These are phyloP conservation scores for Vanacampus margaritifer DNA, from an alignment of 2,113 vertebrate genomes.

Conservation along the genomic window DNA sequence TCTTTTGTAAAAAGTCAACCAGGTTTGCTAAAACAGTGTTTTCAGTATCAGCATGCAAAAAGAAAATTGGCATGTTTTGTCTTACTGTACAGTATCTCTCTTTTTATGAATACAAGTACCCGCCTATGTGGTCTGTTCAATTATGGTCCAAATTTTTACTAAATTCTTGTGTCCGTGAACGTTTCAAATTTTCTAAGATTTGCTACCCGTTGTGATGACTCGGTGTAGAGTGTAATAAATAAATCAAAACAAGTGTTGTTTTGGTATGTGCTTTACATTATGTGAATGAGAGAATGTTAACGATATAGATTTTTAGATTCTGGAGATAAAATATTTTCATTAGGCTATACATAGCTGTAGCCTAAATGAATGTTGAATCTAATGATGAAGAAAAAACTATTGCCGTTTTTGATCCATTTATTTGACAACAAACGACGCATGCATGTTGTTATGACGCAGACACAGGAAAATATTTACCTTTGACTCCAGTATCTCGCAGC, in stretches of 20 bases:
- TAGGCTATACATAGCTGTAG: neutral
- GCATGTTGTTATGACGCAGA: neutral
- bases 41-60: neutral
- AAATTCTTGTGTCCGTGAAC: too few species aligned
- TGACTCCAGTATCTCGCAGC: conserved; percentile 80
- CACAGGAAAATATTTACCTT: conserved; percentile 70
- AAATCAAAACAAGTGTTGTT: neutral
- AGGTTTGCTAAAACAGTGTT: neutral
- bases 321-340: neutral
- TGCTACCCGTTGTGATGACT: too few species aligned
- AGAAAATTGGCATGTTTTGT: neutral
- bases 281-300: neutral
- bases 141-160: too few species aligned
- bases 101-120: neutral
- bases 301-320: neutral
- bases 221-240: too few species aligned
- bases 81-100: neutral
- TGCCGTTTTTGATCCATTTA: neutral
- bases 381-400: neutral
- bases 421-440: neutral
- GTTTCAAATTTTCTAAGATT: too few species aligned
- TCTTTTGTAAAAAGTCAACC: neutral
- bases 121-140: neutral
- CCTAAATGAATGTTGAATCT: neutral
- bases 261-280: neutral